Evolutionary conservation across 2,797 vertebrate genomes (phyloP).

Genomic region (Pseudocheirus occidentalis): DNA sequence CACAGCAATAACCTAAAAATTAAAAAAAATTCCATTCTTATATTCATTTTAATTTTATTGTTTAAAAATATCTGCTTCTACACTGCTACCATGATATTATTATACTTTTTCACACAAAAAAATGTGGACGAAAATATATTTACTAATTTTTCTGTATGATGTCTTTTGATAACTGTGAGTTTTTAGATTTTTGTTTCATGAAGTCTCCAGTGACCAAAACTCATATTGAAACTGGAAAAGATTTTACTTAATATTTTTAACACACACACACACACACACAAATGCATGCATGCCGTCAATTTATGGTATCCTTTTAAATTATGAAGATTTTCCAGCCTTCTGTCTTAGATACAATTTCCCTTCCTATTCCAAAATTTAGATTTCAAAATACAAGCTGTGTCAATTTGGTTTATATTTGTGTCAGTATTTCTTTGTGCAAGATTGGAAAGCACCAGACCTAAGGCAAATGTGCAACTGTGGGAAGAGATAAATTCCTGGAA

Average conservation of each 20-base stretch:
- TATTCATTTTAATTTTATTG: constrained; percentile 78
- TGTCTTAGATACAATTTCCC: constrained; percentile 72
- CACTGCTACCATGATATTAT: constrained; percentile 66
- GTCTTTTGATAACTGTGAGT: constrained; percentile 49
- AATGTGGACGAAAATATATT: constrained; percentile 49
- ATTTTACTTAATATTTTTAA: background rate
- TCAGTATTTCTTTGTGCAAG: constrained; percentile 82
- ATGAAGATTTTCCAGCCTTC: constrained; percentile 72
- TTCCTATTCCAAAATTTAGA: constrained; percentile 77
- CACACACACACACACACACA: too few species aligned
- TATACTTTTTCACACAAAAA: background rate
- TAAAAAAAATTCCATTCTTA: constrained; percentile 51
- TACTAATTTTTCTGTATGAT: background rate
- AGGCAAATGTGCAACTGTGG: constrained; percentile 10
- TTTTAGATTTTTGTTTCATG: constrained; percentile 55
- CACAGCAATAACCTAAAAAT: constrained; percentile 83
- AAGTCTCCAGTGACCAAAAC: constrained; percentile 78
- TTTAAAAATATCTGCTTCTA: constrained; percentile 76
- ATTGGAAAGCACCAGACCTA: constrained; percentile 74
- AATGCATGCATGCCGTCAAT: constrained; percentile 71
- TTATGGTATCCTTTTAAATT: constrained; percentile 78
- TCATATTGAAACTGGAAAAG: constrained; percentile 67
- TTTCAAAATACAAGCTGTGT: constrained; percentile 80
- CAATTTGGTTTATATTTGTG: constrained; percentile 81
- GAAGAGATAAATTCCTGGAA: background rate